Evolutionary conservation across 2,888 invertebrate species (phyloP), one percentile per base, ranked within the genome.

Genomic region (Iphiclides podalirius): DNA sequence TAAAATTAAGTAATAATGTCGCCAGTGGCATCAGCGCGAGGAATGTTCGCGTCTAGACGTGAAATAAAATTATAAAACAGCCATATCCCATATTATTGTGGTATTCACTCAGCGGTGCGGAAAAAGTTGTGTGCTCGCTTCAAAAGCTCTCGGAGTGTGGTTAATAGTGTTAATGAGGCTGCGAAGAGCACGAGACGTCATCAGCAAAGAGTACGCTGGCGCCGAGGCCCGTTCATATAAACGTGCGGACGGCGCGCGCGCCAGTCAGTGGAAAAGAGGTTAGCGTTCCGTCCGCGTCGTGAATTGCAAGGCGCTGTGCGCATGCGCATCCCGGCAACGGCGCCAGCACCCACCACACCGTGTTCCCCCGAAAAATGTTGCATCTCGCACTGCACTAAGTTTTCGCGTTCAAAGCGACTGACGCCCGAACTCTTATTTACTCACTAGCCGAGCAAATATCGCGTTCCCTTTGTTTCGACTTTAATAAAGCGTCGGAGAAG

Each of bases 261-360:
- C 70, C 72, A n/a, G 70, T 75, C 78, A 82, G 83, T 86, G 74
- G 70, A 68, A 72, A 70, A 73, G 69, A 72, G 75, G 75, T 70
- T 70, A 64, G 75, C 75, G 74, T 69, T 76, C 74, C 63, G 67
- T 67, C 68, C 64, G 71, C 72, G 72, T 71, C 64, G n/a, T n/a
- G n/a, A 69, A 60, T 63, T 59, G 64, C 62, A 67, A 70, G 67
- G 73, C 74, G 76, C 72, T 66, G 66, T 64, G 77, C 75, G 76
- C 75, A 69, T 67, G 79, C 76, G 76, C 72, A 67, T 45, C 64
- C 54, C 67, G 62, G 61, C 67, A 63, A 52, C 55, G 55, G 67
- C 64, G 69, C 65, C 64, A 58, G 46, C 61, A 60, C 58, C n/a
- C 72, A 73, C 73, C 72, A 63, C 61, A 59, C 17, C 17, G n/a